phyloP scores from a whole-genome alignment of 2,113 vertebrate species.

The Pontoporia blainvillei region DNA sequence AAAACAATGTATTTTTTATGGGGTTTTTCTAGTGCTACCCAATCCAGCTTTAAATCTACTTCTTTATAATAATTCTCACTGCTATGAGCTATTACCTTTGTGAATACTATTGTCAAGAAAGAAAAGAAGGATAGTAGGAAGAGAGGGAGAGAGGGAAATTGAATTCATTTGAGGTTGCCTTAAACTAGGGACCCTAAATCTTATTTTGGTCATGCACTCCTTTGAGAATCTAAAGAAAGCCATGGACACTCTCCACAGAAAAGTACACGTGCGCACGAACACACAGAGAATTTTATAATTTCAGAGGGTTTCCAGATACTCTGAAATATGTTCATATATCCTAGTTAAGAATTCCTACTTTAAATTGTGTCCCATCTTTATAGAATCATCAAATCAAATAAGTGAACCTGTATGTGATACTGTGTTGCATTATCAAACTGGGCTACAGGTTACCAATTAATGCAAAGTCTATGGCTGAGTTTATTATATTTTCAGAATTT shows the following conservation, averaged over 20 bases:
- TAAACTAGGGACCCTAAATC: not conserved
- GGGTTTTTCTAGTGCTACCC: not conserved
- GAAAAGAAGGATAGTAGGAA: not conserved
- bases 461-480: not conserved
- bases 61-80: conserved; percentile 17
- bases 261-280: not conserved
- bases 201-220: not conserved
- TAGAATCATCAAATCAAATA: conserved; percentile 29
- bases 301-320: conserved; percentile 15
- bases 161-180: not conserved
- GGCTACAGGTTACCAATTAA: conserved; percentile 23
- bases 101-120: not conserved
- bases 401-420: not conserved
- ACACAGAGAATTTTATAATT: not conserved
- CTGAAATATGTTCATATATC: not conserved
- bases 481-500: conserved; percentile 42
- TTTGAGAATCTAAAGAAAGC: conserved; percentile 21
- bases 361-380: not conserved
- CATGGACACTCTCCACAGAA: not conserved
- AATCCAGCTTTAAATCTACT: conserved; percentile 15
- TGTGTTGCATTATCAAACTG: not conserved
- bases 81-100: not conserved
- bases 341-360: not conserved
- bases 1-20: not conserved
- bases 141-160: not conserved